Conservation (phyloP, 2,888 invertebrate species). For the Catocala sponsa region DNA sequence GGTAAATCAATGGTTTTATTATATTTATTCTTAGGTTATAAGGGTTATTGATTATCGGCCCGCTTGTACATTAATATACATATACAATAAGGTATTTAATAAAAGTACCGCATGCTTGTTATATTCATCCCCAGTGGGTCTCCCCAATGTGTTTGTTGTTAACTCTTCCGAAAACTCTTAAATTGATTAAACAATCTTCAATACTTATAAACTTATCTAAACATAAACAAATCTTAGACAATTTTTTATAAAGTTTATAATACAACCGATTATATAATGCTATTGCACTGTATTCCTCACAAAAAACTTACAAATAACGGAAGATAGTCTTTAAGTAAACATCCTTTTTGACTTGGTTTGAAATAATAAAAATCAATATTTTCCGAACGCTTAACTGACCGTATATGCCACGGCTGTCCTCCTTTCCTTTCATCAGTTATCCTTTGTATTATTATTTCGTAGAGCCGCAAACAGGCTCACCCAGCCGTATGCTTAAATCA, state of each 20-base stretch:
- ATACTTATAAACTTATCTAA: background rate
- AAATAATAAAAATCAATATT: slow-evolving; percentile 59
- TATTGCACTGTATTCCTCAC: slow-evolving; percentile 21
- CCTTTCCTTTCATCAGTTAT: slow-evolving; percentile 55
- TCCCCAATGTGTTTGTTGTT: background rate
- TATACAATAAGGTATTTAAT: no score
- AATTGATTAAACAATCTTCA: background rate
- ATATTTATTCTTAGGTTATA: background rate
- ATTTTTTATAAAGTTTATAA: slow-evolving; percentile 2
- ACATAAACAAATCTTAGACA: slow-evolving; percentile 4
- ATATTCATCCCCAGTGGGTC: no score
- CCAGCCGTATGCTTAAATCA: slow-evolving; percentile 44
- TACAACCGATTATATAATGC: slow-evolving; percentile 11
- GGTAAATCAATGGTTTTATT: no score
- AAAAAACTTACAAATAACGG: slow-evolving; percentile 20
- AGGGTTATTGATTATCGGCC: background rate
- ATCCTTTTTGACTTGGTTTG: slow-evolving; percentile 26
- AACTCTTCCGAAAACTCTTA: slow-evolving; percentile 4
- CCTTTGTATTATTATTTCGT: slow-evolving; percentile 60
- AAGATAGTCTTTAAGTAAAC: slow-evolving; percentile 26
- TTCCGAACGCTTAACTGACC: slow-evolving; percentile 63
- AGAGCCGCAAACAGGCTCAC: slow-evolving; percentile 50
- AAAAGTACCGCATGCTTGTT: no score
- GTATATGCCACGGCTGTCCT: slow-evolving; percentile 51
- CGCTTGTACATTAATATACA: no score